Evolutionary conservation across 2,797 vertebrate species (phyloP), one percentile per base, ranked within the genome.

Genomic region (Cottoperca gobio): DNA sequence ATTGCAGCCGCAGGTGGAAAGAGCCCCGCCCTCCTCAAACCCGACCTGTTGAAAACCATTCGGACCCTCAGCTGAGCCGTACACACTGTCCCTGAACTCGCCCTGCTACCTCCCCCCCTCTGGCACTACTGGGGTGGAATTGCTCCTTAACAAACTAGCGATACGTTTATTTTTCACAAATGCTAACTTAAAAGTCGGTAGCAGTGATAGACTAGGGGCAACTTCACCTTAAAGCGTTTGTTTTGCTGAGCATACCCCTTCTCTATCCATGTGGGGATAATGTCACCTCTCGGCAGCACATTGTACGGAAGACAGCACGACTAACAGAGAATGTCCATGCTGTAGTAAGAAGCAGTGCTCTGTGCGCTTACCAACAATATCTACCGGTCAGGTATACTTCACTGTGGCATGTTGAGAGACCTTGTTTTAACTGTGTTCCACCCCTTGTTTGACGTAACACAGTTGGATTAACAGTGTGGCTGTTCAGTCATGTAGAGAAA

Each of bases 41-140:
- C 94, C 0, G 92, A 96, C 62, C 91, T 99, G 33, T 90, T 97
- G 16, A 84, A 93, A 33, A 73, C 80, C 61, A 95, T 96, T 0
- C 90, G 78, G 84, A 94, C 76, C 8, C 94, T 99, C 70, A 94
- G 92, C 59, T 98, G 95, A 97, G 93, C 73, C 0, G 9, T n/a
- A 60, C 4, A 5, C 10, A 43, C 43, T 26, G 42, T 9, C 65
- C 48, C 43, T 37, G 23, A 86, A 78, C 75, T 26, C 40, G 53
- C 54, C 73, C 59, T 58, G 45, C 78, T 64, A 26, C 48, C 57
- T 21, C 46, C 58, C 57, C 57, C 62, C 14, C 39, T 50, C 70
- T 33, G 43, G 54, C 74, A 66, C 54, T 5, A 16, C 46, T 17
- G 62, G 73, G 60, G 49, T 80, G 52, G 81, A 79, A 45, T 14